phyloP scores from a whole-genome alignment of 2,888 invertebrate genomes.

The Microdon myrmicae region DNA sequence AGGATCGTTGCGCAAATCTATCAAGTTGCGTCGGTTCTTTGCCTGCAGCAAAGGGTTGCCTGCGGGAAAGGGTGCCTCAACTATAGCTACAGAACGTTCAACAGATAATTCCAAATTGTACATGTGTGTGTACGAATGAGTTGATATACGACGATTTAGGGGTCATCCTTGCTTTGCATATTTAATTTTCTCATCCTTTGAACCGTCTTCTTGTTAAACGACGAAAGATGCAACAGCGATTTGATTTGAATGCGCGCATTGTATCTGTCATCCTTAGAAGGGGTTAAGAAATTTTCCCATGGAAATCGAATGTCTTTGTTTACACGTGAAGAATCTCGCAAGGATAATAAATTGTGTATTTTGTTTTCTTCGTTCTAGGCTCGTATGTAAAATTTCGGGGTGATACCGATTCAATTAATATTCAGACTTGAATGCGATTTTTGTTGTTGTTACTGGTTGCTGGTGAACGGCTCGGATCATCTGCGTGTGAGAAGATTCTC shows the following conservation, averaged over 20 bases:
- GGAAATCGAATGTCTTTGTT: conserved; percentile 49
- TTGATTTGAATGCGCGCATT: conserved; percentile 43
- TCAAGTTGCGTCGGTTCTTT: conserved; percentile 2
- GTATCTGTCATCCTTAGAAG: conserved; percentile 24
- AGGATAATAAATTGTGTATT: conserved; percentile 47
- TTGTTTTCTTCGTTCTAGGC: conserved; percentile 9
- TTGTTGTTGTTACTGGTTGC: conserved; percentile 15
- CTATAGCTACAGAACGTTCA: too few species aligned
- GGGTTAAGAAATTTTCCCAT: conserved; percentile 50
- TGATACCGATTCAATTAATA: conserved; percentile 50
- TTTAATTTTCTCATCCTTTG: conserved; percentile 51
- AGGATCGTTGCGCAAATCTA: conserved; percentile 44
- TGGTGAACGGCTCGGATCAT: conserved; percentile 21
- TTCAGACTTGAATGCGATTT: conserved; percentile 48
- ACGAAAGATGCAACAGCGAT: conserved; percentile 33
- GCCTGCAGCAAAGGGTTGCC: conserved; percentile 39
- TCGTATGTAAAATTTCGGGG: conserved; percentile 30
- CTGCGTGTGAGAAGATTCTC: conserved; percentile 49
- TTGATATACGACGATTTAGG: conserved; percentile 35
- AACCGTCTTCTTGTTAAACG: conserved; percentile 1
- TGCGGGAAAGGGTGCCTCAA: conserved; percentile 12
- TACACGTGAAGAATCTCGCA: conserved; percentile 46
- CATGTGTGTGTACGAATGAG: conserved; percentile 7
- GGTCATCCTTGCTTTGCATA: conserved; percentile 52
- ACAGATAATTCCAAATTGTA: conserved; percentile 37